Evolutionary conservation across 92 coral and sea anemone species (phyloP).

Genomic region (Phenganax stokvisi): DNA sequence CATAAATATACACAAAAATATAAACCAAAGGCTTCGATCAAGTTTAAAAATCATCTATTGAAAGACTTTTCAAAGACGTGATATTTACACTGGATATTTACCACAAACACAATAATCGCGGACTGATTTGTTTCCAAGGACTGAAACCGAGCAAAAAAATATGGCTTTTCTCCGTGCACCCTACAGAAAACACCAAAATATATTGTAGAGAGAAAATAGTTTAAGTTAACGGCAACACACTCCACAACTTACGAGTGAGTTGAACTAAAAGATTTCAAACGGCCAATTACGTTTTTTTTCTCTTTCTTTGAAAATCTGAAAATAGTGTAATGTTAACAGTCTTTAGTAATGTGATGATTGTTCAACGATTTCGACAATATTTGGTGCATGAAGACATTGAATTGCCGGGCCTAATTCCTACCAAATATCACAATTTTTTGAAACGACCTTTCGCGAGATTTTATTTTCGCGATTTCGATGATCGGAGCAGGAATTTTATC

Average conservation of each 20-base stretch:
- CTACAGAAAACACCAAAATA: neutral
- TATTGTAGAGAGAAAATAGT: neutral
- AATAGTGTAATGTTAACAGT: neutral
- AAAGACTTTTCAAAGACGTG: neutral
- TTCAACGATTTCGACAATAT: too few relatives aligned
- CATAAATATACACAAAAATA: too few relatives aligned
- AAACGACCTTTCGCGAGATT: too few relatives aligned
- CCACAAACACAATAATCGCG: conserved; percentile 57
- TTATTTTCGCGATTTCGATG: too few relatives aligned
- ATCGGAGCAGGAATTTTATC: too few relatives aligned
- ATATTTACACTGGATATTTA: neutral
- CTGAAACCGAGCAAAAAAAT: conserved; percentile 59
- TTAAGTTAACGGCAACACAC: neutral
- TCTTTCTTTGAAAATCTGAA: conserved; percentile 20
- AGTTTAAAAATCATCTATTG: neutral
- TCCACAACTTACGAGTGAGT: conserved; percentile 54
- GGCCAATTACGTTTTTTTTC: conserved; percentile 48
- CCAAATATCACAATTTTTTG: too few relatives aligned
- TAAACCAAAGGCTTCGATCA: too few relatives aligned
- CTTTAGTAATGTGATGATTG: too few relatives aligned
- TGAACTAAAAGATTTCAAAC: conserved; percentile 60
- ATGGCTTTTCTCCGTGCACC: conserved; percentile 50
- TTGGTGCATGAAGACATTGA: too few relatives aligned
- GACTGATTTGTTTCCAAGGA: conserved; percentile 48
- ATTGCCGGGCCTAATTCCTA: too few relatives aligned